These are phyloP conservation scores for Rhodeus uyekii DNA, from an alignment of 2,797 vertebrate genomes.

Conservation along the genomic window DNA sequence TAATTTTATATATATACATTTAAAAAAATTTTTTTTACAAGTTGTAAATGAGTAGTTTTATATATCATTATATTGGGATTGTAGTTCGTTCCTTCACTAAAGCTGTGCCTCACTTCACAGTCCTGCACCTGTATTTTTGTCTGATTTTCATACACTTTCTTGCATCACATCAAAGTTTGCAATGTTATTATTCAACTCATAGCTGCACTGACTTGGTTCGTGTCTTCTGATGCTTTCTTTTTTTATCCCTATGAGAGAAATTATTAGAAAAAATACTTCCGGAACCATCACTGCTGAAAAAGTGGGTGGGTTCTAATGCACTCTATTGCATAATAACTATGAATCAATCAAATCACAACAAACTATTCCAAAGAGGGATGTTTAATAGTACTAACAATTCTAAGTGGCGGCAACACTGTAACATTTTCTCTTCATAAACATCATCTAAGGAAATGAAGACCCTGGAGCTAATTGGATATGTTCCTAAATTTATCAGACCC, in stretches of 20 bases:
- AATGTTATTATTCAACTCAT: not conserved
- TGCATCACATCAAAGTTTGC: not conserved
- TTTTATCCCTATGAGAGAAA: not conserved
- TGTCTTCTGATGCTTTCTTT: not conserved
- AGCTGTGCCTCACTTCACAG: not conserved
- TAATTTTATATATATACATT: too few relatives aligned
- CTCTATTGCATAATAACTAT: not conserved
- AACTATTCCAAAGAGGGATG: not conserved
- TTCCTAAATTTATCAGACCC: slow-evolving; percentile 24
- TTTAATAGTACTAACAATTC: not conserved
- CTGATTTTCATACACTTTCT: not conserved
- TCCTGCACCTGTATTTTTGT: not conserved
- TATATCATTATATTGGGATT: too few relatives aligned
- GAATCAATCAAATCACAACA: not conserved
- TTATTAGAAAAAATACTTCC: not conserved
- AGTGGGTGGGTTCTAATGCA: not conserved
- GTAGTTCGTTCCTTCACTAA: not conserved
- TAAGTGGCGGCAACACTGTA: not conserved
- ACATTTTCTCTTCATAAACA: slow-evolving; percentile 18
- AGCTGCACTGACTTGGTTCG: not conserved
- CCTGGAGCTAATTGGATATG: slow-evolving; percentile 29
- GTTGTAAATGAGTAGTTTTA: too few relatives aligned
- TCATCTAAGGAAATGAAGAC: slow-evolving; percentile 12
- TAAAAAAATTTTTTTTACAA: too few relatives aligned
- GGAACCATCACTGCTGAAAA: not conserved